Base-by-base conservation (phyloP, 2,113 vertebrate genomes). In the Nycticebus coucang region DNA sequence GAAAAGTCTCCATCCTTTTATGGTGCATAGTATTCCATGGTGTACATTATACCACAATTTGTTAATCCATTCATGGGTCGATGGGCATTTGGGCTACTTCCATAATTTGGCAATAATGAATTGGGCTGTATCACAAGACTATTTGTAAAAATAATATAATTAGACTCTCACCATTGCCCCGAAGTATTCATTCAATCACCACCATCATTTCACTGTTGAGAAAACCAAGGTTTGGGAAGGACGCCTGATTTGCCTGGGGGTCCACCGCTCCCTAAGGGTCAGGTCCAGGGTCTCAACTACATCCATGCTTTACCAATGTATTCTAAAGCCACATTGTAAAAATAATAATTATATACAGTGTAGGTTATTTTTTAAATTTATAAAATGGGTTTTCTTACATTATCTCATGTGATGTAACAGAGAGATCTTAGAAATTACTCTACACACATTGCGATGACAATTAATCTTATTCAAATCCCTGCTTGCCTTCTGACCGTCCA, bases 141-240 rank as follows among this genome's bases (percentile, higher is more conserved):
- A 53, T 22, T 53, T 28, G 28, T 2, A 37, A 3, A 15, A 4
- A 21, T 4, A 0, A 55, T 18, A 33, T 37, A 68, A 19, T 2
- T 11, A 11, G 80, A 59, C 57, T 41, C 75, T 78, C 30, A 13
- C 26, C 24, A 7, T 30, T 33, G 41, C 33, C 33, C 71, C 4
- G 17, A 0, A 1, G 22, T 4, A 53, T 15, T 24, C 28, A 30
- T 17, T 8, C 35, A 11, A 1, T 69, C 57, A 35, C 14, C 22
- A 33, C 6, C n/a, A 7, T 4, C 33, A 14, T 9, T 33, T 28
- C 17, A 26, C 30, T 28, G 9, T 17, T 8, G 50, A 33, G 79
- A 79, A 14, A 72, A 18, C 35, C 84, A n/a, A 5, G 17, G n/a
- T 30, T 37, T 66, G 78, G 89, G 66, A 35, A 28, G 22, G 33